Evolutionary conservation across 2,797 vertebrate species (phyloP).

Genomic region (Podarcis lilfordi): DNA sequence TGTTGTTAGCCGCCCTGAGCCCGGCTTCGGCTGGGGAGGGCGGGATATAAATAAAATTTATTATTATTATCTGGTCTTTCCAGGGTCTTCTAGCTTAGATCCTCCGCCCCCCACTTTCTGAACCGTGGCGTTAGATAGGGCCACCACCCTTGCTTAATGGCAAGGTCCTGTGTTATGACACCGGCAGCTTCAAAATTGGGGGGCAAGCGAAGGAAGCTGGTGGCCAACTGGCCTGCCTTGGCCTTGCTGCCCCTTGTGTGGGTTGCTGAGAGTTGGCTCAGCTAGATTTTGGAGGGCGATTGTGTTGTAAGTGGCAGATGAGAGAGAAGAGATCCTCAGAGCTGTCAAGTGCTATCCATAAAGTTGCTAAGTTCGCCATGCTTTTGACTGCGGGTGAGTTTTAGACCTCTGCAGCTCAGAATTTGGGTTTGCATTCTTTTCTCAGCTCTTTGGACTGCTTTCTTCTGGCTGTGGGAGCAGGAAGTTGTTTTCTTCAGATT

Average conservation of each 20-base stretch:
- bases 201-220: neutral
- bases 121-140: neutral
- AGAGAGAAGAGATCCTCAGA: neutral
- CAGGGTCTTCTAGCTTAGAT: neutral
- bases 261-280: neutral
- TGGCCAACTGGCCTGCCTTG: no score
- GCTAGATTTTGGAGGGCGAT: neutral
- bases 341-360: accelerated
- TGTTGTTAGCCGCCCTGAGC: no score
- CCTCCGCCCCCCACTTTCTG: no score
- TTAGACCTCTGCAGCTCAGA: neutral
- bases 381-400: neutral
- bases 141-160: no score
- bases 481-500: neutral
- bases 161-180: neutral
- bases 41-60: no score
- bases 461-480: neutral
- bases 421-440: no score
- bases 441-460: neutral
- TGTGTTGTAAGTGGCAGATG: neutral
- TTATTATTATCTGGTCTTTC: neutral
- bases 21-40: no score
- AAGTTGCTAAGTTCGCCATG: neutral
- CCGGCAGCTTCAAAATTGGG: neutral
- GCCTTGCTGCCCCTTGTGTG: neutral